A percentile compares a stretch with the other conserved stretches of the same genome.
phyloP scores from a whole-genome alignment of 2,888 invertebrate genomes.

The Teleogryllus oceanicus region DNA sequence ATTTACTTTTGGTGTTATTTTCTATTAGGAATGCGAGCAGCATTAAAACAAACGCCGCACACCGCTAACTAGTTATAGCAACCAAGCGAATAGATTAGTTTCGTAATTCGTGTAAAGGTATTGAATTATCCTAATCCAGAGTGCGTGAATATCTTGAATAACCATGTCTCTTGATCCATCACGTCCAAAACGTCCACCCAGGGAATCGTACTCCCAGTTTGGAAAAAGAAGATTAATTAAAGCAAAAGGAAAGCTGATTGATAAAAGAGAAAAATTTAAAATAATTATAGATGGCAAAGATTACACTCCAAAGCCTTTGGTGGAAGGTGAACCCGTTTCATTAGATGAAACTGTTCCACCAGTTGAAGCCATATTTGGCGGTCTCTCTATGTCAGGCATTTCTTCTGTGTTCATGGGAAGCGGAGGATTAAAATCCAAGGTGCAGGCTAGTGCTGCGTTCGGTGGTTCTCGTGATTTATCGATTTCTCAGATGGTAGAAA shows the following conservation, averaged over 20 bases:
- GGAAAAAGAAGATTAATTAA: neutral
- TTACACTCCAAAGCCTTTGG: slow-evolving; percentile 19
- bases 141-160: too few species aligned
- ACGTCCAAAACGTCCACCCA: too few species aligned
- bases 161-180: too few species aligned
- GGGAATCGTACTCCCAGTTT: neutral
- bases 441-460: neutral
- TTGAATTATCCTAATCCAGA: too few species aligned
- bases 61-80: too few species aligned
- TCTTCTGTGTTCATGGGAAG: neutral
- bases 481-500: neutral
- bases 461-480: neutral
- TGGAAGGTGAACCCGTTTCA: neutral
- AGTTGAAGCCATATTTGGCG: neutral
- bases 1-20: too few species aligned
- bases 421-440: neutral
- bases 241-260: neutral
- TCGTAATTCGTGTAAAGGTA: too few species aligned
- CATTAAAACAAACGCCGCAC: too few species aligned
- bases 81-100: too few species aligned
- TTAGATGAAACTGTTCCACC: neutral
- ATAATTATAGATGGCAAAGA: slow-evolving; percentile 23
- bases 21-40: too few species aligned
- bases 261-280: slow-evolving; percentile 4
- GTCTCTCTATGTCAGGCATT: neutral